These are phyloP conservation scores for Pachyramphus minor DNA, from an alignment of 2,113 vertebrate species.

Conservation along the genomic window DNA sequence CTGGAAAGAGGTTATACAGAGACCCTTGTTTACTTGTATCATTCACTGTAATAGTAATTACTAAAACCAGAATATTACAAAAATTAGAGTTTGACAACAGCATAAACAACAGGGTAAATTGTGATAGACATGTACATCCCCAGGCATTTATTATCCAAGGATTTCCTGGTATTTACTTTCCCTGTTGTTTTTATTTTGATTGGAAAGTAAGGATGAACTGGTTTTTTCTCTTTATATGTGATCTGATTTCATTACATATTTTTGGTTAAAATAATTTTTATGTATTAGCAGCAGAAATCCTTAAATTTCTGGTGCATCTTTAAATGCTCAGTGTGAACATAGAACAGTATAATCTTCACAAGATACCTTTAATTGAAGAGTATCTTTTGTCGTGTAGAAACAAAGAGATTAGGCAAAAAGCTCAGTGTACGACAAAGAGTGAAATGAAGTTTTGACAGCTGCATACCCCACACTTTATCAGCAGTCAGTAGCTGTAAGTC, in stretches of 20 bases:
- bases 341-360: background rate
- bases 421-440: background rate
- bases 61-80: background rate
- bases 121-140: background rate
- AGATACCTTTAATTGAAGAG: background rate
- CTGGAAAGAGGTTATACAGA: background rate
- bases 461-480: background rate
- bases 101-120: background rate
- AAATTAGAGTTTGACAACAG: background rate
- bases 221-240: background rate
- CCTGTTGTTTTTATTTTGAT: background rate
- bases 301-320: background rate
- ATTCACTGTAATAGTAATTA: background rate
- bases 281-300: background rate
- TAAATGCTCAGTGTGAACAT: background rate
- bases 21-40: fast-evolving
- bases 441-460: background rate
- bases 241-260: background rate
- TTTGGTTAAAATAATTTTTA: background rate
- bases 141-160: background rate
- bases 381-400: background rate
- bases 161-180: background rate
- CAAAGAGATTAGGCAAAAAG: background rate
- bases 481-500: background rate
- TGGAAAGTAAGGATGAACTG: background rate